Conservation (phyloP, 2,888 invertebrate genomes). For the Drosophila diplacantha region DNA sequence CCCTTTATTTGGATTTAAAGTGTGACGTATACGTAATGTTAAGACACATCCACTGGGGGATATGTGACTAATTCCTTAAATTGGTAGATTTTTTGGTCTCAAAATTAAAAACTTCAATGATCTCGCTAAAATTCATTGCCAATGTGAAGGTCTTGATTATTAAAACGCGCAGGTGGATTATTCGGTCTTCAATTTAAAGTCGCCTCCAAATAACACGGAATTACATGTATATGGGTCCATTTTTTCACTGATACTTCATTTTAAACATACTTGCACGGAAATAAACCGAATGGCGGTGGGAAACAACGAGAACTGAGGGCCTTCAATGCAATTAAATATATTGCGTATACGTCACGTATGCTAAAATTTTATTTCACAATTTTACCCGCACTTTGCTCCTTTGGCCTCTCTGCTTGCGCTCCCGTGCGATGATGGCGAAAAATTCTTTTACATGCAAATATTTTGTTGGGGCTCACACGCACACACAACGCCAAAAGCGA, state of each 20-base stretch:
- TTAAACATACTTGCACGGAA: conserved; percentile 8
- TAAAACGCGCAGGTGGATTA: conserved; percentile 26
- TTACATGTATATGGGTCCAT: background rate
- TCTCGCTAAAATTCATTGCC: conserved; percentile 24
- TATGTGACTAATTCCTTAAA: background rate
- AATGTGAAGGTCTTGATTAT: conserved; percentile 33
- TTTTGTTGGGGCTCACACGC: conserved; percentile 30
- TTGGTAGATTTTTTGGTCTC: background rate
- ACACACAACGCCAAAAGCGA: conserved; percentile 14
- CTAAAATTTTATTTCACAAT: conserved; percentile 32
- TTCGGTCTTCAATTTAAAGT: background rate
- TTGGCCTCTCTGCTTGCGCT: background rate
- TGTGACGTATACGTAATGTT: conserved; percentile 29
- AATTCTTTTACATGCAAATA: conserved; percentile 50
- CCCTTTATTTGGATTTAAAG: conserved; percentile 23
- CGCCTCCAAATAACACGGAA: background rate
- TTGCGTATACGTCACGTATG: conserved; percentile 46
- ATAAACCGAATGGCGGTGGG: background rate
- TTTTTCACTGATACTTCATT: conserved; percentile 13
- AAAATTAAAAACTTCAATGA: background rate
- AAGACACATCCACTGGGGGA: background rate
- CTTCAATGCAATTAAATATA: conserved; percentile 43
- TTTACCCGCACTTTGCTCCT: conserved; percentile 21
- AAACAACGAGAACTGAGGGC: conserved; percentile 1
- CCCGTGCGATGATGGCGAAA: conserved; percentile 16